Percentiles rank a stretch among this genome's conserved stretches.
Evolutionary conservation across 1,140 invertebrate species (phyloP).

Genomic region (Magallana gigas): DNA sequence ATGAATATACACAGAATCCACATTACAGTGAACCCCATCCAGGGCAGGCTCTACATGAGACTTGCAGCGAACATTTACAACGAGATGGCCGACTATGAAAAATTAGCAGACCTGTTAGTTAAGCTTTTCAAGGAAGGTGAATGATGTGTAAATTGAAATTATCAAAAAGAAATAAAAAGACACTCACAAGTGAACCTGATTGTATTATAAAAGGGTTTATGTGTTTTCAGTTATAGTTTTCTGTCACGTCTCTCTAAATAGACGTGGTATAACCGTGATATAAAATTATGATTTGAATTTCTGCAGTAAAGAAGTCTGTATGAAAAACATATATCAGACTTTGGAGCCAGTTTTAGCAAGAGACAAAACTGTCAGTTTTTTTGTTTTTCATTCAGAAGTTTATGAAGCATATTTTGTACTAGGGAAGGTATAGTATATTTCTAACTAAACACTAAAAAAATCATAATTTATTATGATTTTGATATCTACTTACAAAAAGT

Average conservation of each 20-base stretch:
- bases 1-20: conserved; percentile 37
- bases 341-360: background rate
- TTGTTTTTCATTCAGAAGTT: too few species aligned
- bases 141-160: background rate
- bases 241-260: too few species aligned
- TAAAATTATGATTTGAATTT: background rate
- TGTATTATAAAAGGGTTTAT: too few species aligned
- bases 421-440: too few species aligned
- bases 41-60: conserved; percentile 22
- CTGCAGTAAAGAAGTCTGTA: background rate
- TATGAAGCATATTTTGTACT: too few species aligned
- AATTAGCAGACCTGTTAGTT: background rate
- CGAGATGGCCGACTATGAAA: conserved; percentile 35
- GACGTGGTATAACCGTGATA: background rate
- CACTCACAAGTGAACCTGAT: background rate
- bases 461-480: too few species aligned
- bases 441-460: too few species aligned
- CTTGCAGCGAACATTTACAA: conserved; percentile 54
- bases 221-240: too few species aligned
- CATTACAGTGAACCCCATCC: background rate
- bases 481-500: too few species aligned
- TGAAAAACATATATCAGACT: background rate
- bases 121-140: background rate
- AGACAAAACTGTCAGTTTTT: too few species aligned
- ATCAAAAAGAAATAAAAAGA: background rate